Evolutionary conservation across 2,113 vertebrate species (phyloP).

Genomic region (Otolemur garnettii): DNA sequence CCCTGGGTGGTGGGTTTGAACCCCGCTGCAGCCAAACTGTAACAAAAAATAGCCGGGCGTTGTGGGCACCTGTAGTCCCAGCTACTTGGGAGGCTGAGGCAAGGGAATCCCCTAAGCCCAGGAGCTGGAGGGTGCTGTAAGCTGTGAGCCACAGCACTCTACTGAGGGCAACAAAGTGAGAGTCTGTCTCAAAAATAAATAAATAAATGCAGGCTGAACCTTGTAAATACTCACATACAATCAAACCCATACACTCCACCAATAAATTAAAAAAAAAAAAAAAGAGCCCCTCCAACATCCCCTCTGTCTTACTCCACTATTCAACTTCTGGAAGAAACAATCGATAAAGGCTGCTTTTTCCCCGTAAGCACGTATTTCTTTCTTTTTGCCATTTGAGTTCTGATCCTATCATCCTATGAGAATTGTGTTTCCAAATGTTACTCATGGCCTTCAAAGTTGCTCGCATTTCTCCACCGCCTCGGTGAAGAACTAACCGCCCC

Average conservation of each 20-base stretch:
- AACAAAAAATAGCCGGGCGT: too few relatives aligned
- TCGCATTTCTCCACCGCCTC: neutral
- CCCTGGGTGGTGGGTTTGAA: too few relatives aligned
- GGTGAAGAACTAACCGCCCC: neutral
- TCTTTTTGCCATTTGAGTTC: neutral
- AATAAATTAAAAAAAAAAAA: neutral
- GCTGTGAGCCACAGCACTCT: too few relatives aligned
- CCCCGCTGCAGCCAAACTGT: too few relatives aligned
- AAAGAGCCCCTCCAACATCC: neutral
- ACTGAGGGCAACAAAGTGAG: too few relatives aligned
- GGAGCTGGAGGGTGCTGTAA: too few relatives aligned
- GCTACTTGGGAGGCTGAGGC: too few relatives aligned
- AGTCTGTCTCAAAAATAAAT: too few relatives aligned
- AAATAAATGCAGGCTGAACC: neutral
- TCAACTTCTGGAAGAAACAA: neutral
- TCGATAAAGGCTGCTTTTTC: rapidly evolving
- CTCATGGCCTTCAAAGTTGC: neutral
- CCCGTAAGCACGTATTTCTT: neutral
- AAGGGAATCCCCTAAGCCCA: too few relatives aligned
- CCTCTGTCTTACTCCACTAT: neutral
- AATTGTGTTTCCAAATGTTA: neutral
- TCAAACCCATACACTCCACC: neutral
- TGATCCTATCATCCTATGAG: neutral
- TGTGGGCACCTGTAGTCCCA: too few relatives aligned
- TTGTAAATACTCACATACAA: neutral